phyloP scores from a whole-genome alignment of 2,888 invertebrate species.

The Lithophane semibrunnea region DNA sequence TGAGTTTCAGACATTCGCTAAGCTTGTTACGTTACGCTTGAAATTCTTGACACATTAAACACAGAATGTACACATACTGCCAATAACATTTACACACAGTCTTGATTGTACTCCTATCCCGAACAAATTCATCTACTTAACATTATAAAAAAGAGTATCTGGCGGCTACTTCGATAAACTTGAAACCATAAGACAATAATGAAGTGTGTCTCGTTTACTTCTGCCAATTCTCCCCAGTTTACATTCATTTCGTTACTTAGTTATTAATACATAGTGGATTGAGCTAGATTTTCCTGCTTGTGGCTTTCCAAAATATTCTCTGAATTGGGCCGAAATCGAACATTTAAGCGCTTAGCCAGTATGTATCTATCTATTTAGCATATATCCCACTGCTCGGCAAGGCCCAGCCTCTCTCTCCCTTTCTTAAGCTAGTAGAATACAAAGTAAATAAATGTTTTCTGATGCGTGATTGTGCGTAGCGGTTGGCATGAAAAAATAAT shows the following conservation, averaged over 20 bases:
- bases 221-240: not conserved
- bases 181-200: not conserved
- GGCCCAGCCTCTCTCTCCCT: not conserved
- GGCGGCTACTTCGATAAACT: not conserved
- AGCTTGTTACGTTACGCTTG: conserved; percentile 1
- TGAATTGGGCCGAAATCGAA: not conserved
- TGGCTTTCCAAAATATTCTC: not conserved
- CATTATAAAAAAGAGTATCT: not conserved
- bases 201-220: not conserved
- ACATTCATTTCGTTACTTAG: not conserved
- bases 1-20: conserved; percentile 17
- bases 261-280: not conserved
- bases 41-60: conserved; percentile 19
- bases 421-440: not conserved
- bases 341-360: not conserved
- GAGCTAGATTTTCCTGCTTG: not conserved
- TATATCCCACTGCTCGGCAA: not conserved
- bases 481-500: not conserved
- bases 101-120: not conserved
- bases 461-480: not conserved
- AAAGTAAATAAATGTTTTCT: not conserved
- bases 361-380: not conserved
- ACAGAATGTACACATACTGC: not conserved
- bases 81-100: conserved; percentile 5
- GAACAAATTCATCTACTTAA: not conserved